A percentile compares a stretch with the other conserved stretches of the same genome.
These are phyloP conservation scores for Polymixis lichenea DNA, from an alignment of 2,888 invertebrate genomes.

Conservation along the genomic window DNA sequence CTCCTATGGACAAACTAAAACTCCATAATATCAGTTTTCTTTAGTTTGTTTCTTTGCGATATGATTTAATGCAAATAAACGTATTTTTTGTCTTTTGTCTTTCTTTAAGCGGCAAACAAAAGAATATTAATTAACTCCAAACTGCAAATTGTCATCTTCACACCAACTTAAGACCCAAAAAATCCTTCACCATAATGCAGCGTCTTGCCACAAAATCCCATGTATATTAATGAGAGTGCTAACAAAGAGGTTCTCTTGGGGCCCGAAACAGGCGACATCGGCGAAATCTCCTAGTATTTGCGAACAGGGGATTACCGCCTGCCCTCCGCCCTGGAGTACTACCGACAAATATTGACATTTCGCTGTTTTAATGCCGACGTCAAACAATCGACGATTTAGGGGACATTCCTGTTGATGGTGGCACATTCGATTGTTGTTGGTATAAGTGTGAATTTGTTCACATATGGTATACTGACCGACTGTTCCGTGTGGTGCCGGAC, in stretches of 20 bases:
- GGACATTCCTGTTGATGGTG: slow-evolving; percentile 66
- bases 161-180: slow-evolving; percentile 59
- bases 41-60: not conserved
- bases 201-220: slow-evolving; percentile 68
- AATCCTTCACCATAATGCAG: slow-evolving; percentile 59
- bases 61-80: not conserved
- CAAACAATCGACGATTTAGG: slow-evolving; percentile 88
- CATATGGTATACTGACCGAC: too few relatives aligned
- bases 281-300: slow-evolving; percentile 83
- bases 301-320: slow-evolving; percentile 84
- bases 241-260: slow-evolving; percentile 74
- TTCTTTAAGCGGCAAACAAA: slow-evolving; percentile 26
- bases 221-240: slow-evolving; percentile 81
- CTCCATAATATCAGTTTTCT: not conserved
- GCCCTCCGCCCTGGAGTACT: slow-evolving; percentile 75
- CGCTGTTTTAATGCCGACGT: slow-evolving; percentile 90
- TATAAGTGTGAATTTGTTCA: not conserved
- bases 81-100: not conserved
- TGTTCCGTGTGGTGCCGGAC: too few relatives aligned
- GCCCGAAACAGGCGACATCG: slow-evolving; percentile 76
- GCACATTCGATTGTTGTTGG: slow-evolving; percentile 44
- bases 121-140: slow-evolving; percentile 46
- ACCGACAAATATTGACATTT: slow-evolving; percentile 89
- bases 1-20: not conserved
- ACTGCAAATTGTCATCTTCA: slow-evolving; percentile 48